Conservation (phyloP, 2,797 vertebrate species). For the Sandelia bainsii region DNA sequence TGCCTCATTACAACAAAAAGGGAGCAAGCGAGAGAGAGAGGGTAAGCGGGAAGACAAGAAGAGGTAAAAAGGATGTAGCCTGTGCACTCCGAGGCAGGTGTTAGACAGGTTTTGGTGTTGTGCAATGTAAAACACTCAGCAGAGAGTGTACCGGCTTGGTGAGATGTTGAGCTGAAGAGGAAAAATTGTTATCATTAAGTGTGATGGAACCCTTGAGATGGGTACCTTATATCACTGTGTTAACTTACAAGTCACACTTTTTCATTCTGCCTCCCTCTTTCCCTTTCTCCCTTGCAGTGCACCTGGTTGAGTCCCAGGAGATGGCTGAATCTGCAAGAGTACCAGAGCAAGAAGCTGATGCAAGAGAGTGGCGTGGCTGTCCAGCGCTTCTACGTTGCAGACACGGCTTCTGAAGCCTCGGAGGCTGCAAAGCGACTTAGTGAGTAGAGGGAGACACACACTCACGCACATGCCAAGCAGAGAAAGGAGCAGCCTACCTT, state of each 20-base stretch:
- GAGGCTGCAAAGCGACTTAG: conserved; percentile 95
- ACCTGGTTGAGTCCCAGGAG: conserved; percentile 87
- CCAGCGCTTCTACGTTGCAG: conserved; percentile 95
- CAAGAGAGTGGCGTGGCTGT: conserved; percentile 95
- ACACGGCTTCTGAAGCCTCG: conserved; percentile 90
- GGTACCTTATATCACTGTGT: conserved; percentile 4
- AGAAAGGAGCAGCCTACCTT: neutral
- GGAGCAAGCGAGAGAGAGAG: conserved; percentile 12
- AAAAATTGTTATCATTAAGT: conserved; percentile 32
- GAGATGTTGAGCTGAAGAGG: conserved; percentile 23
- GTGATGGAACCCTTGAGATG: conserved; percentile 7
- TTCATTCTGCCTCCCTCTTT: neutral
- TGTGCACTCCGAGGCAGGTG: conserved; percentile 27
- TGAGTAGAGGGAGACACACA: conserved; percentile 82
- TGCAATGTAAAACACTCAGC: conserved; percentile 32
- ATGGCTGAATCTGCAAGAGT: conserved; percentile 99
- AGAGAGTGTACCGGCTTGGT: neutral
- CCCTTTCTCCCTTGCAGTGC: conserved; percentile 71
- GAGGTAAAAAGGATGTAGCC: conserved; percentile 20
- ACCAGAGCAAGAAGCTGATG: conserved; percentile 99
- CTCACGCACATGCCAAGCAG: neutral
- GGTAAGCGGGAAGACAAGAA: neutral
- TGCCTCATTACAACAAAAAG: conserved; percentile 59
- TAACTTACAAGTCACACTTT: conserved; percentile 28
- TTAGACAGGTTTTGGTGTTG: conserved; percentile 38